A percentile compares a stretch with the other conserved stretches of the same genome.
Conservation (phyloP, 1,140 invertebrate genomes). For the Drosophila murphyi region DNA sequence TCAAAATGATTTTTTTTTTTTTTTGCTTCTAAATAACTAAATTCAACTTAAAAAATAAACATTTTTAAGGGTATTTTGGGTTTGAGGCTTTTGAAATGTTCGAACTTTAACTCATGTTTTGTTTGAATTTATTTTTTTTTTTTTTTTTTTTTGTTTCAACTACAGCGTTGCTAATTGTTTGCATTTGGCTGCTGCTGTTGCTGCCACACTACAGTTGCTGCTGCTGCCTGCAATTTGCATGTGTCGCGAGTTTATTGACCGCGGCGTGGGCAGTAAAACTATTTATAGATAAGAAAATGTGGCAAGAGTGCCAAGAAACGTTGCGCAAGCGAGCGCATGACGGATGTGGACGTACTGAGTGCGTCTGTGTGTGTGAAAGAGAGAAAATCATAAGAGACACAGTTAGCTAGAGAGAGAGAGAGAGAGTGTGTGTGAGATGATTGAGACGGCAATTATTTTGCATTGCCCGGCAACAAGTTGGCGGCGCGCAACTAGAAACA, state of each 20-base stretch:
- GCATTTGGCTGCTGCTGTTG: slow-evolving; percentile 48
- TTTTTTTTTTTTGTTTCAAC: slow-evolving; percentile 46
- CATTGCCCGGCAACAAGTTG: slow-evolving; percentile 53
- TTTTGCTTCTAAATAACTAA: no score
- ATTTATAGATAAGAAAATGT: slow-evolving; percentile 83
- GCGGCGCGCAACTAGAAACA: slow-evolving; percentile 28
- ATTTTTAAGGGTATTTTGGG: not conserved
- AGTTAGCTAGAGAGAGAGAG: not conserved
- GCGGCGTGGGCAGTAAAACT: slow-evolving; percentile 75
- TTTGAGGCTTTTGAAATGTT: not conserved
- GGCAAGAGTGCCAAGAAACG: slow-evolving; percentile 68
- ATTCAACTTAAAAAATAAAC: not conserved
- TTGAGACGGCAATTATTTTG: slow-evolving; percentile 53
- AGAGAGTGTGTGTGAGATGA: not conserved
- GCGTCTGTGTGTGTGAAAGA: not conserved
- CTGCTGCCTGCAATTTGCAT: slow-evolving; percentile 72
- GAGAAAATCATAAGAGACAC: not conserved
- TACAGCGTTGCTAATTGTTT: slow-evolving; percentile 49
- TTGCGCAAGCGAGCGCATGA: slow-evolving; percentile 51
- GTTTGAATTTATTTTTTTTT: slow-evolving; percentile 21
- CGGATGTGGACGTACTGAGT: slow-evolving; percentile 18
- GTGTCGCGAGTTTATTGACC: slow-evolving; percentile 81
- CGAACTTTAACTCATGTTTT: slow-evolving; percentile 31
- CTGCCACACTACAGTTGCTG: slow-evolving; percentile 40
- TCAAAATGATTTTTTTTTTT: no score